phyloP scores from a whole-genome alignment of 64 coral and sea anemone species.

The Catalaphyllia jardinei region DNA sequence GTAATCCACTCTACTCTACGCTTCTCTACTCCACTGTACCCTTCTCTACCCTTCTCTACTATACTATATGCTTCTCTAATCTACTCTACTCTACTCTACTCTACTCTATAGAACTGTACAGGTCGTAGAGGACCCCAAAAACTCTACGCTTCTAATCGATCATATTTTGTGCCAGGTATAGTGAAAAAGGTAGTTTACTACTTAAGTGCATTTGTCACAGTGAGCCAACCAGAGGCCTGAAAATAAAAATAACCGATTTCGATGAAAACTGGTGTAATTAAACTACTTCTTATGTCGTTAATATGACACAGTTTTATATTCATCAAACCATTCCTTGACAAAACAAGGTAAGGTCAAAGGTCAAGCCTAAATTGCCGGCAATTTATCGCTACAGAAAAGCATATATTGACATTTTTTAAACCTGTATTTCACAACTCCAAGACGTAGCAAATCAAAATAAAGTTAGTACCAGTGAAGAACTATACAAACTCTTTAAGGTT shows the following conservation, averaged over 20 bases:
- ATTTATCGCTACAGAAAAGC: background rate
- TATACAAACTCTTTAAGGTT: background rate
- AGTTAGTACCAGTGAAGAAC: background rate
- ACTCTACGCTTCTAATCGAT: no score
- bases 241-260: constrained; percentile 30
- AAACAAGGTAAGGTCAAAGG: background rate
- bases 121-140: no score
- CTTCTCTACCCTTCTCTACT: no score
- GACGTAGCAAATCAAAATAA: background rate
- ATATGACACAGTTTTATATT: background rate
- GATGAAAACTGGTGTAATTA: constrained; percentile 9
- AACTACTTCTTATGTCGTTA: constrained; percentile 21
- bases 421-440: background rate
- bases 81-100: no score
- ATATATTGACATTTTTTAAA: background rate
- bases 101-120: no score
- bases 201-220: constrained; percentile 16
- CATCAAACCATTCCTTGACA: background rate
- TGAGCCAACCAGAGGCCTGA: constrained; percentile 14
- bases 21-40: no score
- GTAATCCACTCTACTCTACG: no score
- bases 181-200: no score
- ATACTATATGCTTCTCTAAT: no score
- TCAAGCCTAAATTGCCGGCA: background rate
- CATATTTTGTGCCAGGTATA: no score